phyloP scores from a whole-genome alignment of 2,797 vertebrate genomes.

The Lycodopsis pacificus region DNA sequence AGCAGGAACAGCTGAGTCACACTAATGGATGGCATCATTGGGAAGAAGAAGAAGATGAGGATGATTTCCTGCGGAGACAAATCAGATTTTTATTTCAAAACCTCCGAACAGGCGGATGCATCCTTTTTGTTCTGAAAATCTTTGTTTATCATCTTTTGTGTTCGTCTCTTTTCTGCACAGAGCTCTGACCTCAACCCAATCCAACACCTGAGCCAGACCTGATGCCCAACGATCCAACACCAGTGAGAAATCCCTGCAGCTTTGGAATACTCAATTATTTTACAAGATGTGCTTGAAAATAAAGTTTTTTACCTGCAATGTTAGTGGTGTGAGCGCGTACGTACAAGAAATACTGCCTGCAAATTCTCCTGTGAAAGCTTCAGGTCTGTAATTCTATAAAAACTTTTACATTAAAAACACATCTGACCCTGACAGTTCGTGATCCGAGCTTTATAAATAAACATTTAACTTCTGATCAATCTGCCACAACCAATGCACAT shows the following conservation, averaged over 20 bases:
- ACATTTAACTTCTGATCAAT: too few relatives aligned
- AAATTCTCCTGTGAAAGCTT: background rate
- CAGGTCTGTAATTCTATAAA: too few relatives aligned
- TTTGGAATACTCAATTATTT: background rate
- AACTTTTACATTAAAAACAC: too few relatives aligned
- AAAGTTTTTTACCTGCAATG: background rate
- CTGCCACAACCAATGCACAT: too few relatives aligned
- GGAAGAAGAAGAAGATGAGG: conserved; percentile 37
- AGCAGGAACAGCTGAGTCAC: conserved; percentile 73
- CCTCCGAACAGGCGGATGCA: background rate
- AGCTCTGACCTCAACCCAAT: too few relatives aligned
- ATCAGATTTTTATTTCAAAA: background rate
- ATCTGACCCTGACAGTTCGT: too few relatives aligned
- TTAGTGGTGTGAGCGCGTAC: background rate
- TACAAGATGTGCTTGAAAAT: background rate
- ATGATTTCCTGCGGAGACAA: conserved; percentile 55
- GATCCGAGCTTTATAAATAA: too few relatives aligned
- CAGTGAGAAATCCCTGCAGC: background rate
- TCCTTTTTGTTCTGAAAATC: background rate
- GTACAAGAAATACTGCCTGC: too few relatives aligned
- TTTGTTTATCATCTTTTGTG: too few relatives aligned
- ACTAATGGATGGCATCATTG: conserved; percentile 69
- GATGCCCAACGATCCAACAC: background rate
- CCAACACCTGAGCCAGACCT: too few relatives aligned
- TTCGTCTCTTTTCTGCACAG: background rate